These are phyloP conservation scores for Hippopotamyrus pictus DNA, from an alignment of 2,797 vertebrate species.

Conservation along the genomic window DNA sequence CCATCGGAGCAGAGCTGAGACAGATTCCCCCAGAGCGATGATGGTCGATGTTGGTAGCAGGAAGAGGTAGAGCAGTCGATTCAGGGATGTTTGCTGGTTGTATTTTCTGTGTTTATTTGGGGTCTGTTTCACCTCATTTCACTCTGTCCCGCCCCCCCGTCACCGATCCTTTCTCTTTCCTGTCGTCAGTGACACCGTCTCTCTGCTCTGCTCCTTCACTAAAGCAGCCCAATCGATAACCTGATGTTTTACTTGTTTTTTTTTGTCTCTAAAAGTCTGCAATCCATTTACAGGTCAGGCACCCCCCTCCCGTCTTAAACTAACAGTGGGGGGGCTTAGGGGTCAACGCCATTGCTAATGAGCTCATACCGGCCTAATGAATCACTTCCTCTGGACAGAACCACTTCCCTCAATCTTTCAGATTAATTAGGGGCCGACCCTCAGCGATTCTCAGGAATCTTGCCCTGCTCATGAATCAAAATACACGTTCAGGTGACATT, in stretches of 20 bases:
- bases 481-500: slow-evolving; percentile 1
- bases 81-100: not conserved
- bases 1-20: not conserved
- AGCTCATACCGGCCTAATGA: slow-evolving; percentile 9
- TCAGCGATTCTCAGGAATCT: not conserved
- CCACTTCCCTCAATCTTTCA: not conserved
- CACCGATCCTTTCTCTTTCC: not conserved
- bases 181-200: not conserved
- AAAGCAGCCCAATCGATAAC: not conserved
- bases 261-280: not conserved
- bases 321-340: not conserved
- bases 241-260: not conserved
- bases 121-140: not conserved
- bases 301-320: not conserved
- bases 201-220: not conserved
- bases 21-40: not conserved
- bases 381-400: slow-evolving; percentile 7
- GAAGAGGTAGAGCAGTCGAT: not conserved
- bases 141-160: not conserved
- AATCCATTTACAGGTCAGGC: not conserved
- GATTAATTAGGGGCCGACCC: not conserved
- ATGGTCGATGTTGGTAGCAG: not conserved
- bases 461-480: not conserved
- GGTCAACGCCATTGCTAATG: not conserved
- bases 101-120: not conserved